Evolutionary conservation across 2,888 invertebrate genomes (phyloP).

Genomic region (Nasonovia ribisnigri): DNA sequence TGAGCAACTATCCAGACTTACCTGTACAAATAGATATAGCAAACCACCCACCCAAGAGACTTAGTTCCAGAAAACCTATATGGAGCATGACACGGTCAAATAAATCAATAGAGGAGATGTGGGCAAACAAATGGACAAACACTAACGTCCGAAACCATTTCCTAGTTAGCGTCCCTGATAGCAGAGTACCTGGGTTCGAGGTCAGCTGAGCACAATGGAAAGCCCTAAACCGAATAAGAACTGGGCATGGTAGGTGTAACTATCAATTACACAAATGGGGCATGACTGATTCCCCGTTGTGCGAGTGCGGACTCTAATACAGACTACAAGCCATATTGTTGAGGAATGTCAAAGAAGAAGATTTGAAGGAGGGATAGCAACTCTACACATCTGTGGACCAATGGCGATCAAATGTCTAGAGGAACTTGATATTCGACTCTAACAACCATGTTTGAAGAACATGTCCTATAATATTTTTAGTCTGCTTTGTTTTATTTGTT

Average conservation of each 20-base stretch:
- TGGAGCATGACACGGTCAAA: not conserved
- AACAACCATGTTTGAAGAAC: too few relatives aligned
- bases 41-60: not conserved
- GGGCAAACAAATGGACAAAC: constrained; percentile 1
- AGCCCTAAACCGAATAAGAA: too few relatives aligned
- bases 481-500: too few relatives aligned
- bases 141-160: not conserved
- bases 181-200: too few relatives aligned
- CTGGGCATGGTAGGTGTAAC: too few relatives aligned
- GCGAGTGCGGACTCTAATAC: constrained; percentile 4
- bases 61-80: not conserved
- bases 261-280: too few relatives aligned
- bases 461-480: too few relatives aligned
- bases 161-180: not conserved
- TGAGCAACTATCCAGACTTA: too few relatives aligned
- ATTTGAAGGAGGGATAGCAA: constrained; percentile 8
- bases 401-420: not conserved
- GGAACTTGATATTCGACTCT: not conserved
- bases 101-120: constrained; percentile 3
- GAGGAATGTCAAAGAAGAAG: constrained; percentile 5
- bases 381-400: too few relatives aligned
- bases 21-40: not conserved
- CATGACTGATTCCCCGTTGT: too few relatives aligned
- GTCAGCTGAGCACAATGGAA: too few relatives aligned
- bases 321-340: not conserved